These are phyloP conservation scores for Beris chalybata DNA, from an alignment of 2,888 invertebrate genomes.

Conservation along the genomic window DNA sequence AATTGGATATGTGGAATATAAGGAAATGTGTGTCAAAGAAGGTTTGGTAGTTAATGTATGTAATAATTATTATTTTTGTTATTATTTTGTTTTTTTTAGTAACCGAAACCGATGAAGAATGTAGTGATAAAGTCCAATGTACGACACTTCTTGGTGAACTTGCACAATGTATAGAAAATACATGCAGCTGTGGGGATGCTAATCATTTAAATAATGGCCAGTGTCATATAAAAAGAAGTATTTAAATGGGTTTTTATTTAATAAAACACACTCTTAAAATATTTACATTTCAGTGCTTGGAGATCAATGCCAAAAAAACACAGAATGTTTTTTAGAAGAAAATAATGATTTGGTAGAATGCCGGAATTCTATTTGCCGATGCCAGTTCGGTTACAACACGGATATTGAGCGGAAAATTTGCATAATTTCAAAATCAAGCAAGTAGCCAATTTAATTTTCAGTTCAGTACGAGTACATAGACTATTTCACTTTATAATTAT, in stretches of 20 bases:
- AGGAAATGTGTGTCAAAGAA: slow-evolving; percentile 23
- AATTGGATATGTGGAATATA: slow-evolving; percentile 10
- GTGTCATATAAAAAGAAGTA: too few relatives aligned
- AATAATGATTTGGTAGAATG: slow-evolving; percentile 33
- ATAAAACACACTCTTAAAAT: too few relatives aligned
- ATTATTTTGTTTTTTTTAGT: not conserved
- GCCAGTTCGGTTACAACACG: slow-evolving; percentile 24
- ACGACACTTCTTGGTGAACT: slow-evolving; percentile 35
- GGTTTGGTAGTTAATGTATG: not conserved
- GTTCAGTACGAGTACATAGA: too few relatives aligned
- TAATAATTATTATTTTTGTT: not conserved
- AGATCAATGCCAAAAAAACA: slow-evolving; percentile 22
- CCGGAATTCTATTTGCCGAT: slow-evolving; percentile 34
- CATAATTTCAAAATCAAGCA: not conserved
- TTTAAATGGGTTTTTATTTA: too few relatives aligned
- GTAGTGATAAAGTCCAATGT: slow-evolving; percentile 35
- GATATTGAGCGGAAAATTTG: slow-evolving; percentile 23
- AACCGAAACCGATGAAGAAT: slow-evolving; percentile 19
- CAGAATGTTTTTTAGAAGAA: slow-evolving; percentile 33
- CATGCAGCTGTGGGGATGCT: slow-evolving; percentile 29
- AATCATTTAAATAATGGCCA: slow-evolving; percentile 21
- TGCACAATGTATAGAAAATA: slow-evolving; percentile 22
- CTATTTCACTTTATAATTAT: too few relatives aligned
- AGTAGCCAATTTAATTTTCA: too few relatives aligned
- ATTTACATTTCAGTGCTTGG: slow-evolving; percentile 23